Base-by-base conservation (phyloP, 2,797 vertebrate species). In the Tenualosa ilisha region DNA sequence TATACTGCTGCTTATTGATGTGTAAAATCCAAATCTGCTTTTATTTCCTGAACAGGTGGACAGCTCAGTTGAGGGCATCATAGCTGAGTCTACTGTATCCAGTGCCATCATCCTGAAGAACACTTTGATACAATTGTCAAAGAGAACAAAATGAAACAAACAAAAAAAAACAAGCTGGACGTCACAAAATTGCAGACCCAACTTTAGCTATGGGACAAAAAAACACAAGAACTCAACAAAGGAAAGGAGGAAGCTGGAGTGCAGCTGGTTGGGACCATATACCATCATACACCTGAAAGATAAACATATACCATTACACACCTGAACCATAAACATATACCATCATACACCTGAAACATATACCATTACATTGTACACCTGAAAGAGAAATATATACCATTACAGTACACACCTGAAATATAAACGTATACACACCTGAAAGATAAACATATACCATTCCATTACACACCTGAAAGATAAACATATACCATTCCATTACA, bases 211-310 rank as follows among this genome's bases (percentile, higher is more conserved):
- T 83, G 20, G 31, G 56, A 5, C 53, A 83, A 37, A 59, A 8
- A 83, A 83, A 31, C n/a, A 43, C 37, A 3, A 26, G 53, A 17
- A 83, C 12, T 6, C 51, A 83, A n/a, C 82, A 83, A 20, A 56
- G 82, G 43, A 83, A 63, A 51, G 53, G 11, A 51, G 81, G 2
- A 82, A 82, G 51, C 51, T 56, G 82, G 82, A 82, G 26, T 22
- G 20, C 9, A 53, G 20, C 31, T 83, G 82, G 82, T 54, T 83
- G 11, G 81, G 53, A 0, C 82, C 82, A 8, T 83, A 43, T 15
- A 83, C 53, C 9, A 59, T 83, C 1, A 83, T 20, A 31, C 31
- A 31, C 31, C 31, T 31, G 31, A 31, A 31, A 31, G 31, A 31
- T 31, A 31, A 31, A 31, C 31, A 31, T 31, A 31, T 31, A 50